These are phyloP conservation scores for Molorchus minor DNA, from an alignment of 2,888 invertebrate genomes.

Conservation along the genomic window DNA sequence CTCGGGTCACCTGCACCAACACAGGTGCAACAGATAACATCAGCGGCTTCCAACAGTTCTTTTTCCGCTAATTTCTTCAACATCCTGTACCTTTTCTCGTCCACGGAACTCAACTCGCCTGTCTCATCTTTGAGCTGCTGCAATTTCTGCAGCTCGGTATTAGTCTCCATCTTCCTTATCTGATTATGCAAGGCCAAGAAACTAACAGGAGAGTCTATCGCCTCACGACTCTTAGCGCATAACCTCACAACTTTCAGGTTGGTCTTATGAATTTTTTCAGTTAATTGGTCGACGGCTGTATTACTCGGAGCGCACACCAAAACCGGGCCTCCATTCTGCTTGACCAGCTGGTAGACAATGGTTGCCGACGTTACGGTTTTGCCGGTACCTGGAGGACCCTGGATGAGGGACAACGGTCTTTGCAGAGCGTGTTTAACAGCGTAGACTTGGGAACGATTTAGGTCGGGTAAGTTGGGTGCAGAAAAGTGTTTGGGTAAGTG, in stretches of 20 bases:
- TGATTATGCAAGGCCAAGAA: slow-evolving; percentile 98
- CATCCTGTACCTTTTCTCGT: slow-evolving; percentile 92
- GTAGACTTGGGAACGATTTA: slow-evolving; percentile 97
- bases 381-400: slow-evolving; percentile 97
- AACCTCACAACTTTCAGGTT: slow-evolving; percentile 88
- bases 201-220: slow-evolving; percentile 96
- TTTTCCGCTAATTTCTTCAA: slow-evolving; percentile 91
- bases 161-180: slow-evolving; percentile 92
- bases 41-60: slow-evolving; percentile 91
- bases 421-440: slow-evolving; percentile 98
- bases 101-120: slow-evolving; percentile 94
- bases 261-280: slow-evolving; percentile 97
- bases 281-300: slow-evolving; percentile 98
- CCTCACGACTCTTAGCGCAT: slow-evolving; percentile 97
- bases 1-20: slow-evolving; percentile 98
- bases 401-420: slow-evolving; percentile 94
- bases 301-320: slow-evolving; percentile 99
- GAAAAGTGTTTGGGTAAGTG: slow-evolving; percentile 96
- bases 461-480: slow-evolving; percentile 95
- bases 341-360: slow-evolving; percentile 96
- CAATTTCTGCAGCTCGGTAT: slow-evolving; percentile 92
- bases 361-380: slow-evolving; percentile 99
- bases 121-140: slow-evolving; percentile 98
- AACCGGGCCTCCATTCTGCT: slow-evolving; percentile 93
- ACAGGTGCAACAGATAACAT: slow-evolving; percentile 99